Evolutionary conservation across 2,797 vertebrate genomes (phyloP), one percentile per base, ranked within the genome.

Genomic region (Muscicapa comitata): DNA sequence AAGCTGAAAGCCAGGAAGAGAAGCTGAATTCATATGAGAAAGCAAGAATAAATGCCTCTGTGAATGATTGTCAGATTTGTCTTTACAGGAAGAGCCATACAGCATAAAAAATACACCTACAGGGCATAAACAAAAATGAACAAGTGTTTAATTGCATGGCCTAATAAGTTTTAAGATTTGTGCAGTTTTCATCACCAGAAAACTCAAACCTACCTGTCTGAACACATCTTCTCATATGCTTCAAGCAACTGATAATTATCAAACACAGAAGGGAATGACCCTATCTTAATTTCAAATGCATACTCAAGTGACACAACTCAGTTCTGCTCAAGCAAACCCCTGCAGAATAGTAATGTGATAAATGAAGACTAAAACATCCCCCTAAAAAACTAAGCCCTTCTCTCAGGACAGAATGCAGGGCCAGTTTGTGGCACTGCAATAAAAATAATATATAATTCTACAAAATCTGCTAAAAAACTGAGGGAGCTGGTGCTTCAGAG

Each of bases 281-380:
- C 77, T 35, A 11, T 86, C 80, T 78, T 90, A 81, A 93, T 94
- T 86, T 91, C 90, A 95, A 97, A 93, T 5, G 7, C 33, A 18
- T 40, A 15, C 33, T 92, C 54, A 76, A 91, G 42, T 78, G 40
- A 76, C 45, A 72, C 35, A 82, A 71, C 42, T 92, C 54, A 71
- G 53, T 91, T 77, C 63, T 86, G 70, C 66, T 91, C 51, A 90
- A 51, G 45, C 19, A 91, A 88, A 71, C 26, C 95, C 45, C 53
- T 95, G 40, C n/a, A 95, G 54, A 95, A 47, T 57, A 93, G 50
- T 90, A 94, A 96, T 81, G 84, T 43, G 53, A 61, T 80, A 76
- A 96, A 82, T 67, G 13, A 87, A 90, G 40, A 38, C 37, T 71
- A 59, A 92, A 76, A 55, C 38, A 77, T 17, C n/a, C 23, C 17